Evolutionary conservation across 2,888 invertebrate genomes (phyloP).

Genomic region (Teleiodes luculella): DNA sequence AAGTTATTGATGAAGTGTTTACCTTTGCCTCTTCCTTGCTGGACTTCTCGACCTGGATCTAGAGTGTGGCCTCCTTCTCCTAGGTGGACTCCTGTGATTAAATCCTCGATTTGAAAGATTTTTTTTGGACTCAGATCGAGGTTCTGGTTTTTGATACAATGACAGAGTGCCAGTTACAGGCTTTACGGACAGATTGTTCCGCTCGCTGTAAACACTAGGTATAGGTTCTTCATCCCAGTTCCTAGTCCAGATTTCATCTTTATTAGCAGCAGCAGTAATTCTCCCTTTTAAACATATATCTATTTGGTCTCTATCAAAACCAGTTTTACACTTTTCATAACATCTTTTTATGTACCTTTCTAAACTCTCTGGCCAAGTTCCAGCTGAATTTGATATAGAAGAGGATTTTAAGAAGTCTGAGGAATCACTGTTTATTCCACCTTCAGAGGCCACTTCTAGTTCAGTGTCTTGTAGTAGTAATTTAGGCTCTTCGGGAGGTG

Average conservation of each 20-base stretch:
- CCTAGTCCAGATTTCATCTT: slow-evolving; percentile 91
- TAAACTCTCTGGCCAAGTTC: slow-evolving; percentile 87
- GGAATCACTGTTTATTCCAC: slow-evolving; percentile 46
- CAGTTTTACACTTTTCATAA: slow-evolving; percentile 92
- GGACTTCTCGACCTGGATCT: slow-evolving; percentile 71
- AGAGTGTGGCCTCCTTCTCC: slow-evolving; percentile 54
- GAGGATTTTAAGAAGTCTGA: slow-evolving; percentile 55
- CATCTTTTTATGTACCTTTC: slow-evolving; percentile 94
- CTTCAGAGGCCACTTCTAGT: slow-evolving; percentile 26
- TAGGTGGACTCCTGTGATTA: slow-evolving; percentile 54
- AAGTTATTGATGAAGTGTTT: slow-evolving; percentile 11
- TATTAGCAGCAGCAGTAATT: slow-evolving; percentile 93
- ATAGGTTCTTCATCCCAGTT: slow-evolving; percentile 97
- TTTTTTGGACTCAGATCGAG: slow-evolving; percentile 44
- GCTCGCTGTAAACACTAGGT: slow-evolving; percentile 90
- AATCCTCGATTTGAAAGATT: slow-evolving; percentile 43
- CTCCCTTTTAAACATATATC: slow-evolving; percentile 96
- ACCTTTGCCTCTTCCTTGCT: slow-evolving; percentile 71
- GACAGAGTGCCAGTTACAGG: slow-evolving; percentile 78
- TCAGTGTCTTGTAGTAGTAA: slow-evolving; percentile 35
- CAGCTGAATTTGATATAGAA: slow-evolving; percentile 60
- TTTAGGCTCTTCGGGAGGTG: slow-evolving; percentile 45
- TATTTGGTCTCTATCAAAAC: slow-evolving; percentile 94
- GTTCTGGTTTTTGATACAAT: slow-evolving; percentile 77
- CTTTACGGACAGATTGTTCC: slow-evolving; percentile 82